Evolutionary conservation across 1,140 invertebrate genomes (phyloP).

Genomic region (Subanguina moxae): DNA sequence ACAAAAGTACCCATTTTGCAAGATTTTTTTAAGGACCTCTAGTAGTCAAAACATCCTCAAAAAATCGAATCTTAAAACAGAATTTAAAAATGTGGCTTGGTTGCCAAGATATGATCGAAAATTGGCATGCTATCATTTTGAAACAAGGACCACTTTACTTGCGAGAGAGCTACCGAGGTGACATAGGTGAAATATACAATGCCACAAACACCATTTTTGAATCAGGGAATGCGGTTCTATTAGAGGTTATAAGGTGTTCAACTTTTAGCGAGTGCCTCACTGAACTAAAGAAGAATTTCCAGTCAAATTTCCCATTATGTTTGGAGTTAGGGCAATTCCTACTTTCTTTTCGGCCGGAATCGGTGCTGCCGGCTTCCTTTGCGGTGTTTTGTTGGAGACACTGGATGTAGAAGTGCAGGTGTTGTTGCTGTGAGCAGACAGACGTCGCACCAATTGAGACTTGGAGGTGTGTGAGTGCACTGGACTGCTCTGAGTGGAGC

Average conservation of each 20-base stretch:
- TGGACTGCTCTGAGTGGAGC: conserved; percentile 5
- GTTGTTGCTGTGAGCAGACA: neutral
- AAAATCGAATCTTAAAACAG: no score
- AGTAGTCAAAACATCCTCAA: no score
- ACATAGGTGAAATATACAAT: no score
- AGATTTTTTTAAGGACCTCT: no score
- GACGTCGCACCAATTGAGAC: neutral
- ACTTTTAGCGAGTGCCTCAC: neutral
- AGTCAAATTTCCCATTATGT: neutral
- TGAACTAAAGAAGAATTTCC: neutral
- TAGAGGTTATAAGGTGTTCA: no score
- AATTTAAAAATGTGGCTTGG: no score
- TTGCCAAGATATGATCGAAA: no score
- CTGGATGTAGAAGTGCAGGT: neutral
- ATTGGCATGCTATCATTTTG: no score
- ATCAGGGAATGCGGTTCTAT: neutral
- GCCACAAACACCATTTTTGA: no score
- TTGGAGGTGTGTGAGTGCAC: neutral
- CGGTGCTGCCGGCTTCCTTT: conserved; percentile 20
- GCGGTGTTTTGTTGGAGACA: conserved; percentile 9
- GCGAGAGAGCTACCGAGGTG: no score
- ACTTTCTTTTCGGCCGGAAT: conserved; percentile 22
- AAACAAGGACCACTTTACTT: no score
- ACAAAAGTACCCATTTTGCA: no score
- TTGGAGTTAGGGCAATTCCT: neutral